These are phyloP conservation scores for Gila orcuttii DNA, from an alignment of 2,113 vertebrate genomes.

Conservation along the genomic window DNA sequence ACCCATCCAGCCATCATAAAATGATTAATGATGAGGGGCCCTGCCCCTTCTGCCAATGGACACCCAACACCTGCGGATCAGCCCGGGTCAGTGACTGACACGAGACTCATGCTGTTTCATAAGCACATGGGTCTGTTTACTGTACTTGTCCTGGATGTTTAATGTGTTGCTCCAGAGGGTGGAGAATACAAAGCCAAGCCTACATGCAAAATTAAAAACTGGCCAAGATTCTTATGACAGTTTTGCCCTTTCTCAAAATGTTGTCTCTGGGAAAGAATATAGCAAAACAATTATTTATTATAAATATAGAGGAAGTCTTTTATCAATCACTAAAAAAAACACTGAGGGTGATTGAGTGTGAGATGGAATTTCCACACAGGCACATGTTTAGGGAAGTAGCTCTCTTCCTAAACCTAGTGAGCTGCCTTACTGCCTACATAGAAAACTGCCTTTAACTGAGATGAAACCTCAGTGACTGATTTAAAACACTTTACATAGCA, in stretches of 20 bases:
- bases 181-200: constrained; percentile 34
- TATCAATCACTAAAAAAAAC: not conserved
- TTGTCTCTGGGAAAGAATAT: not conserved
- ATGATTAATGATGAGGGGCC: constrained; percentile 54
- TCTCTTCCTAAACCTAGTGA: not conserved
- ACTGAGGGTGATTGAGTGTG: not conserved
- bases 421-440: not conserved
- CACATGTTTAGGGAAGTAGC: not conserved
- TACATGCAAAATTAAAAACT: constrained; percentile 27
- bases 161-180: constrained; percentile 17
- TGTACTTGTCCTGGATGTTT: constrained; percentile 47
- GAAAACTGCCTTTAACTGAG: not conserved
- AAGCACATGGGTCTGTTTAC: constrained; percentile 57
- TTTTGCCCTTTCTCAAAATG: not conserved
- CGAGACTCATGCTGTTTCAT: constrained; percentile 46
- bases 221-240: constrained; percentile 37
- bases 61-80: constrained; percentile 54
- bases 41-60: constrained; percentile 22
- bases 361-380: constrained; percentile 7
- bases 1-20: constrained; percentile 41
- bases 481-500: not conserved
- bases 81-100: constrained; percentile 48
- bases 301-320: not conserved
- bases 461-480: not conserved
- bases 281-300: not conserved